Evolutionary conservation across 2,888 invertebrate species (phyloP), one percentile per base, ranked within the genome.

Genomic region (Diachrysia chrysitis): DNA sequence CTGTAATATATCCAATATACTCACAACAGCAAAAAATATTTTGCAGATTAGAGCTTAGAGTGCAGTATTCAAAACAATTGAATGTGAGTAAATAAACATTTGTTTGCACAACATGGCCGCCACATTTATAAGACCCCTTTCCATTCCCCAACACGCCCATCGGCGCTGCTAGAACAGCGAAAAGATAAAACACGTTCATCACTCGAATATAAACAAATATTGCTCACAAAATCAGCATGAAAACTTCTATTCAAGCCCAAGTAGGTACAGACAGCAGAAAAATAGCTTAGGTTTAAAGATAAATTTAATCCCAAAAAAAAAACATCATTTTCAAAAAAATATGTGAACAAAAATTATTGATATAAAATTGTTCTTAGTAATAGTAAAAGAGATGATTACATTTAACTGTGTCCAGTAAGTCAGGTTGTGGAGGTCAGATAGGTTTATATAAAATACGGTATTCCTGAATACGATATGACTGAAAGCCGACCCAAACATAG

Each of bases 181-280:
- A 48, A 17, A 48, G 17, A 48, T 46, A 46, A 46, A 46, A 48
- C 48, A 48, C 48, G 48, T 10, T 9, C 48, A 17, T 19, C 17
- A 48, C 48, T 19, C 17, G 19, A 2, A 48, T 46, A 46, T 17
- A 48, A 48, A 48, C 48, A 48, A 48, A 48, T 48, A 48, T 48
- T 48, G 17, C 48, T 17, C 17, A 17, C 48, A 19, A 48, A 48
- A 48, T 48, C 48, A 19, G 48, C 48, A 48, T 48, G 19, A 19
- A 48, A 19, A 48, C 10, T 48, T 37, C 37, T 14, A 35, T 35
- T 35, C 14, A 37, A 37, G 16, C 37, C 37, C 37, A 37, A 37
- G 16, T 14, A 37, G 16, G 37, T 37, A 37, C 37, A 16, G 37
- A 16, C 14, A 16, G 37, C 16, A 16, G 16, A 14, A 37, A 37